Evolutionary conservation across 2,888 invertebrate genomes (phyloP), one percentile per base, ranked within the genome.

Genomic region (Mallateleia sp.): DNA sequence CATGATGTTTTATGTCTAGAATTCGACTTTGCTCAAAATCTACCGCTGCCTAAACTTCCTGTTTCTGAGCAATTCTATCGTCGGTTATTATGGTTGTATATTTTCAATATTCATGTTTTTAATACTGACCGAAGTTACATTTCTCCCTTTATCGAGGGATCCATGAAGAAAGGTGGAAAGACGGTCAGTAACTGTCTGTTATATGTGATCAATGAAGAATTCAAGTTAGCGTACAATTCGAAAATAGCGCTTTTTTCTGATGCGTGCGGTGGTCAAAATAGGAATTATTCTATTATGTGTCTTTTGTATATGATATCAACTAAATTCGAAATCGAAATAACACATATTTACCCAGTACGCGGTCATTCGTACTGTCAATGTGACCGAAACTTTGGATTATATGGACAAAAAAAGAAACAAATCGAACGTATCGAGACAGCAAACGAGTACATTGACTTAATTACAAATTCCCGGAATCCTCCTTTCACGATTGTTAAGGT

Each of bases 11-110:
- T 50, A 7, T 56, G 56, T 24, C 25, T 52, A 9, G 74, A 74
- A 24, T 81, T 81, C 22, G 74, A 81, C 25, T 74, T 32, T 20
- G 81, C 52, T 15, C 74, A 81, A 74, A 81, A 81, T 74, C 32
- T 81, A n/a, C 64, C 60, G 1, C 8, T 72, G 25, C 60, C 74
- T 6, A 72, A 72, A n/a, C 2, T 81, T 28, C 72, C 81, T 14
- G 64, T 81, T 9, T 45, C 34, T 11, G 52, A 15, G 15, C 74
- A 81, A 45, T 81, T 72, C 25, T 81, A 62, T 15, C 14, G 25
- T 0, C 32, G 82, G 47, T 15, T 75, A 28, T 34, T 82, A 45
- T 77, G 82, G 75, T 28, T 82, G 2, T 75, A 67, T 50, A 67
- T 82, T 22, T 77, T 82, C 38, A 77, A 75, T 45, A 45, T 82